Evolutionary conservation across 2,888 invertebrate genomes (phyloP), one percentile per base, ranked within the genome.

Genomic region (Petrolisthes manimaculis): DNA sequence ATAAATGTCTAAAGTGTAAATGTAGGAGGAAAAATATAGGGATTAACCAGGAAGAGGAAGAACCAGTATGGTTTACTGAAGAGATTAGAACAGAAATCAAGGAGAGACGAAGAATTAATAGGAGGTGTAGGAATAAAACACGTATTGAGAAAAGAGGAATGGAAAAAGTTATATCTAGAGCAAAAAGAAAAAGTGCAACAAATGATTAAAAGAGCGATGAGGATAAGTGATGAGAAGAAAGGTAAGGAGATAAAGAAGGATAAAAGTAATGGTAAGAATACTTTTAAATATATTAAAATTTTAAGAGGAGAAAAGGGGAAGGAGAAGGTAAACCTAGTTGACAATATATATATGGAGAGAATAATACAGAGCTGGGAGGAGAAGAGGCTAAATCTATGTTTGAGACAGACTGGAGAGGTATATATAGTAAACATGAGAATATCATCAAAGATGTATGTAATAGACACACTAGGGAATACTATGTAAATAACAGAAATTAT

Each of bases 241-340:
- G 77, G 53, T 51, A 77, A 51, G 37, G 37, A 24, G 18, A 77
- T 77, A 51, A 77, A 24, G 18, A 3, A 51, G 53, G 53, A 51
- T 77, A 77, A 77, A 77, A 77, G 77, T 77, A 71, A 71, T 14
- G 71, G 71, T 71, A 71, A 71, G 18, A 71, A 71, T 71, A 71
- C 71, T 71, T 71, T 71, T 18, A 77, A 8, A 37, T 77, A 77
- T 77, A 77, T 77, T 12, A 51, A 77, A 77, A 77, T 77, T 3
- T 51, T 51, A 77, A 4, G 37, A 77, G 77, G 77, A 77, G 53
- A 77, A 77, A 77, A 37, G 37, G 53, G n/a, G n/a, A n/a, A 77
- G 37, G 37, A 37, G 37, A 37, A 37, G 2, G 37, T 37, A 37
- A 37, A 37, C 37, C 37, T 37, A 37, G 37, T 2, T 1, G 37